Conservation (phyloP, 2,797 vertebrate genomes). For the Enteromius mattozi region DNA sequence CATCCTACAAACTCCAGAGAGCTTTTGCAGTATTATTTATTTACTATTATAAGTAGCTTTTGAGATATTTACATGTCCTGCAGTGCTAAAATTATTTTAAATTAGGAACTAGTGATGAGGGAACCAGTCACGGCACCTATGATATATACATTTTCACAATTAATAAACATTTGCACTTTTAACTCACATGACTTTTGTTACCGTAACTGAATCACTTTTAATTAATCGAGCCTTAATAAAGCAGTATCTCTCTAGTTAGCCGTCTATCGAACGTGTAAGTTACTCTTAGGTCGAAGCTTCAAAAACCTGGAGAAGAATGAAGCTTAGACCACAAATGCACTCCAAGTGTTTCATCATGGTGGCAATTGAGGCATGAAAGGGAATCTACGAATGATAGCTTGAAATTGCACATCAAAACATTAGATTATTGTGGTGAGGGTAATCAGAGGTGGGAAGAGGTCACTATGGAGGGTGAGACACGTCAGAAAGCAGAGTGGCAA, state of each 20-base stretch:
- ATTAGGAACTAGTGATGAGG: neutral
- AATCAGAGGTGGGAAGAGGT: slow-evolving; percentile 38
- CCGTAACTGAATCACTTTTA: neutral
- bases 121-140: neutral
- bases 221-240: neutral
- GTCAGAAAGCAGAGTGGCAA: slow-evolving; percentile 51
- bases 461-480: slow-evolving; percentile 42
- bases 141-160: neutral
- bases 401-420: slow-evolving; percentile 32
- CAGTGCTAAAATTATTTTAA: slow-evolving; percentile 10
- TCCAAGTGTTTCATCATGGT: neutral
- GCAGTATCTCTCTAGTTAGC: neutral
- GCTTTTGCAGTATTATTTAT: neutral
- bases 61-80: neutral
- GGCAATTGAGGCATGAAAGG: slow-evolving; percentile 9
- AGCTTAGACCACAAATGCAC: slow-evolving; percentile 24
- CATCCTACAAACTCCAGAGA: slow-evolving; percentile 30
- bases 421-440: slow-evolving; percentile 26
- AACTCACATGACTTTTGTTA: neutral
- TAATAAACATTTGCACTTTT: neutral
- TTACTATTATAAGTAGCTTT: no score
- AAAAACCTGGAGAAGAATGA: slow-evolving; percentile 15
- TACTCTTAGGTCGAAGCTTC: neutral
- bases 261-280: neutral
- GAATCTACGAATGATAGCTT: slow-evolving; percentile 5